Evolutionary conservation across 2,797 vertebrate genomes (phyloP), one percentile per base, ranked within the genome.

Genomic region (Eremophila alpestris): DNA sequence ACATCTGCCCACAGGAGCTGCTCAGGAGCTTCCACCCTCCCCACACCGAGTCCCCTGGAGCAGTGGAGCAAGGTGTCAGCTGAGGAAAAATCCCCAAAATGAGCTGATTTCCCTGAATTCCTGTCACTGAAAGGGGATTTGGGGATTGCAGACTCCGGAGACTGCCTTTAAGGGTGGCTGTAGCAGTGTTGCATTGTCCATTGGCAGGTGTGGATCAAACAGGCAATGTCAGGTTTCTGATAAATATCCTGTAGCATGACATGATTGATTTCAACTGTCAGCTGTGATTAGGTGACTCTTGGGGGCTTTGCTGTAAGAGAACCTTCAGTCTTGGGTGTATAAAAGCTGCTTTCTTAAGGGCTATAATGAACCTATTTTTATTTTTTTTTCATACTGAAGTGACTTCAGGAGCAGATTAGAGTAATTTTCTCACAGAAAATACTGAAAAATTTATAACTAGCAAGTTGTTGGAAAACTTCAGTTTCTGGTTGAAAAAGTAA

Each of bases 41-140:
- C 8, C 0, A 0, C 4, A 0, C 5, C 1, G 16, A 63, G 14
- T 14, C n/a, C 51, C 3, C 32, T 29, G 49, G 8, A 54, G 56
- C 34, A 12, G 4, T 5, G 51, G 17, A 52, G 9, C 16, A 20
- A 64, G 19, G 49, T 6, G 20, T 11, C 67, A 38, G 19, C 51
- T 21, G 22, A 32, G 29, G 36, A 12, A 30, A 34, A 49, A 8
- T 6, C 24, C 45, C 34, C 7, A 1, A 60, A 24, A 11, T 52
- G 0, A 32, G 10, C 13, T 60, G n/a, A 40, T 67, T 77, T 75
- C 20, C 27, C 51, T 8, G 7, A 46, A 36, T 43, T 84, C 20
- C n/a, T 68, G 10, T 7, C 13, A 4, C 9, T 15, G 46, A 46
- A 36, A 69, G 30, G 29, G 30, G 2, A 15, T 40, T 9, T 65